Evolutionary conservation across 2,888 invertebrate genomes (phyloP).

Genomic region (Liposcelis brunnea): DNA sequence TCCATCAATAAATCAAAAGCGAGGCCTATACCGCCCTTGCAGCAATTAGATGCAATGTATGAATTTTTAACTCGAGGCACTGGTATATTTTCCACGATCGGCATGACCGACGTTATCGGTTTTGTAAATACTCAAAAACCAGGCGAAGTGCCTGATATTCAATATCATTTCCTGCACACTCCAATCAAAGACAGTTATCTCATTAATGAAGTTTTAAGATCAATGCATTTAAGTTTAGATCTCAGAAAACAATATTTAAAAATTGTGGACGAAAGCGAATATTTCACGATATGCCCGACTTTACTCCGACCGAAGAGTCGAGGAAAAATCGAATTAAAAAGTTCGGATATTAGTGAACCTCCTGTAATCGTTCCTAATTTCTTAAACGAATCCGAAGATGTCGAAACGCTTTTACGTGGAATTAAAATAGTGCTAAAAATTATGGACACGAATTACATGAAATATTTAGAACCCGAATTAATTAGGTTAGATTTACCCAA

Average conservation of each 20-base stretch:
- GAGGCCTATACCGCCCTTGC: neutral
- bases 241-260: slow-evolving; percentile 14
- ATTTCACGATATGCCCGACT: slow-evolving; percentile 20
- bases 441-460: slow-evolving; percentile 39
- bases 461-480: slow-evolving; percentile 33
- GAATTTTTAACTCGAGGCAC: slow-evolving; percentile 4
- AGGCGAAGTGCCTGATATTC: slow-evolving; percentile 35
- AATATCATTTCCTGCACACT: slow-evolving; percentile 31
- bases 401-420: slow-evolving; percentile 40
- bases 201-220: slow-evolving; percentile 9
- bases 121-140: slow-evolving; percentile 13
- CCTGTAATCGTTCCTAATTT: slow-evolving; percentile 37
- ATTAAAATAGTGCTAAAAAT: slow-evolving; percentile 37
- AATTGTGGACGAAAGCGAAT: slow-evolving; percentile 12
- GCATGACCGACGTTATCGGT: slow-evolving; percentile 21
- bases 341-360: slow-evolving; percentile 31
- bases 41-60: slow-evolving; percentile 5
- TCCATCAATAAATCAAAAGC: slow-evolving; percentile 9
- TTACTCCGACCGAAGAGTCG: slow-evolving; percentile 30
- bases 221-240: slow-evolving; percentile 11
- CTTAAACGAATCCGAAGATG: slow-evolving; percentile 36
- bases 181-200: slow-evolving; percentile 22
- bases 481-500: slow-evolving; percentile 37
- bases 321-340: slow-evolving; percentile 30
- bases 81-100: slow-evolving; percentile 20